These are phyloP conservation scores for Halyomorpha halys DNA, from an alignment of 1,140 invertebrate species.

Conservation along the genomic window DNA sequence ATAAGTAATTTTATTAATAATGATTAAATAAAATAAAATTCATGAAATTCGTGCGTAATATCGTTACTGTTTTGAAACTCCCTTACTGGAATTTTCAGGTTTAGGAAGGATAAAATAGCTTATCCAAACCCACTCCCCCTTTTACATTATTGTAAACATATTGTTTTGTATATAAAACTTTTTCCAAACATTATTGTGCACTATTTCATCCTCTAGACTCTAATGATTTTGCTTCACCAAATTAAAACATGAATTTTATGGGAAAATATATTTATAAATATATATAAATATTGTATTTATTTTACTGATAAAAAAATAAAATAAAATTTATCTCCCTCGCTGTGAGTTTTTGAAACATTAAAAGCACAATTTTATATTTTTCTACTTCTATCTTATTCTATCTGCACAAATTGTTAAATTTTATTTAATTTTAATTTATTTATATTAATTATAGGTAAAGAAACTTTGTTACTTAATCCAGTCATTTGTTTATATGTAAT, in stretches of 20 bases:
- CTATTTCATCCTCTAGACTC: conserved; percentile 9
- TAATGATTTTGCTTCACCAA: conserved; percentile 5
- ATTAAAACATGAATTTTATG: neutral
- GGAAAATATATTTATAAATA: neutral
- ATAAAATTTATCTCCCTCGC: conserved; percentile 4
- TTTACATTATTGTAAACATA: too few relatives aligned
- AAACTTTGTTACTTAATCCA: conserved; percentile 14
- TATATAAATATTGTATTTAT: conserved; percentile 14
- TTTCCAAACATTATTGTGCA: conserved; percentile 6
- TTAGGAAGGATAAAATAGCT: conserved; percentile 6
- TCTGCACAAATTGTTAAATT: conserved; percentile 12
- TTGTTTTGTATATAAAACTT: conserved; percentile 7
- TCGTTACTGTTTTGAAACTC: neutral
- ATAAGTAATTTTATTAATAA: conserved; percentile 7
- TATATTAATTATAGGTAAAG: neutral
- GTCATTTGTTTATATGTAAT: conserved; percentile 25
- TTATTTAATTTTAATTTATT: conserved; percentile 8
- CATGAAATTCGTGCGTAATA: conserved; percentile 8
- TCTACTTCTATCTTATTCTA: conserved; percentile 19
- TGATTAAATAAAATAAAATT: conserved; percentile 4
- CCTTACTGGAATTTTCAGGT: neutral
- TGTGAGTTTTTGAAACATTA: conserved; percentile 10
- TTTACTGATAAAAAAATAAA: conserved; percentile 1
- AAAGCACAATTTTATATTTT: conserved; percentile 18
- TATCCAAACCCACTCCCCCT: neutral